A percentile compares a stretch with the other conserved stretches of the same genome.
These are phyloP conservation scores for Pandion haliaetus DNA, from an alignment of 2,113 vertebrate genomes.

Conservation along the genomic window DNA sequence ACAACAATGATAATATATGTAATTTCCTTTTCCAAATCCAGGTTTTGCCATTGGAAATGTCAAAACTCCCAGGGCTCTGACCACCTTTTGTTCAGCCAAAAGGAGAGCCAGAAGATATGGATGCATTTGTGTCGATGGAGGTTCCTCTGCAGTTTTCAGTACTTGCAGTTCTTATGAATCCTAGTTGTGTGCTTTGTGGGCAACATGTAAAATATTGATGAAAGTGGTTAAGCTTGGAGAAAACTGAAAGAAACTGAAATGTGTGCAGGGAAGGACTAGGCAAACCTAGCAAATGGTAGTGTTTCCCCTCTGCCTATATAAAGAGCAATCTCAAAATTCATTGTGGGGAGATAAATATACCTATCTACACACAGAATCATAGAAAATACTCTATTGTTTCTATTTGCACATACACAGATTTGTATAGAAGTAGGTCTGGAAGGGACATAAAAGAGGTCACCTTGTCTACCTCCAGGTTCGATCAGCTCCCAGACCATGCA, in stretches of 20 bases:
- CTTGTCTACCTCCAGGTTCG: not conserved
- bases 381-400: not conserved
- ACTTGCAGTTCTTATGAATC: not conserved
- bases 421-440: not conserved
- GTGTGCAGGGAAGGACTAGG: not conserved
- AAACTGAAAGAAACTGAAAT: not conserved
- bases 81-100: not conserved
- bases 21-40: not conserved
- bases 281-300: not conserved
- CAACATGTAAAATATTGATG: not conserved
- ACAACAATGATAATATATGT: too few relatives aligned
- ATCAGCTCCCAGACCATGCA: not conserved
- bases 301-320: not conserved
- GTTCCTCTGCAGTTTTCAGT: not conserved
- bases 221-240: not conserved
- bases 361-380: not conserved
- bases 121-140: accelerated
- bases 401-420: not conserved
- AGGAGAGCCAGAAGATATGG: not conserved
- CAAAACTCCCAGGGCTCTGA: not conserved
- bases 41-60: not conserved
- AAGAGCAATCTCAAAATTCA: not conserved
- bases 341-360: not conserved
- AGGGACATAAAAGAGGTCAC: not conserved
- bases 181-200: not conserved